Conservation (phyloP, 2,797 vertebrate genomes). For the Malurus splendens region DNA sequence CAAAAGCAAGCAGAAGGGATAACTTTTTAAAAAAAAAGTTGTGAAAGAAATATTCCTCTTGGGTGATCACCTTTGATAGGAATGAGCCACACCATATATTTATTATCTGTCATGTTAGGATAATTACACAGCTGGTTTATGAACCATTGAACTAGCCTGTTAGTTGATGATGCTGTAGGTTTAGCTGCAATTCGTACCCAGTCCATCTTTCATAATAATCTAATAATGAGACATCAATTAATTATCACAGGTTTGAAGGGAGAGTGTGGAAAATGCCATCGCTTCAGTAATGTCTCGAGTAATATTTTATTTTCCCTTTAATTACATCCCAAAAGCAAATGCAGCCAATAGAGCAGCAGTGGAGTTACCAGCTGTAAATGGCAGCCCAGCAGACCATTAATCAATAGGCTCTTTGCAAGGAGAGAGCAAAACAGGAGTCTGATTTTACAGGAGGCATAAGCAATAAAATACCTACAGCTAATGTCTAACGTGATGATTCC, state of each 20-base stretch:
- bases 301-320: constrained; percentile 39
- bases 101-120: constrained; percentile 10
- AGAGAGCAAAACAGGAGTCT: constrained; percentile 6
- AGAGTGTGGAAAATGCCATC: not conserved
- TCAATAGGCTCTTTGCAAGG: not conserved
- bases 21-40: not conserved
- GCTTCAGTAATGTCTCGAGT: not conserved
- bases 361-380: not conserved
- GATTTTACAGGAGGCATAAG: constrained; percentile 28
- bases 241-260: constrained; percentile 7
- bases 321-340: constrained; percentile 13
- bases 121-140: constrained; percentile 38
- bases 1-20: not conserved
- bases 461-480: constrained; percentile 39
- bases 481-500: constrained; percentile 28
- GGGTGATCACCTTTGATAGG: not conserved
- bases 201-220: constrained; percentile 42
- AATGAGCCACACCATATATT: not conserved
- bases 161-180: not conserved
- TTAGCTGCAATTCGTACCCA: constrained; percentile 3
- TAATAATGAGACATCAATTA: constrained; percentile 26
- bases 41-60: not conserved
- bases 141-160: constrained; percentile 6
- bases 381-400: constrained; percentile 10
- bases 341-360: not conserved